Conservation (phyloP, 2,888 invertebrate species). For the Drosophila austrosaltans region DNA sequence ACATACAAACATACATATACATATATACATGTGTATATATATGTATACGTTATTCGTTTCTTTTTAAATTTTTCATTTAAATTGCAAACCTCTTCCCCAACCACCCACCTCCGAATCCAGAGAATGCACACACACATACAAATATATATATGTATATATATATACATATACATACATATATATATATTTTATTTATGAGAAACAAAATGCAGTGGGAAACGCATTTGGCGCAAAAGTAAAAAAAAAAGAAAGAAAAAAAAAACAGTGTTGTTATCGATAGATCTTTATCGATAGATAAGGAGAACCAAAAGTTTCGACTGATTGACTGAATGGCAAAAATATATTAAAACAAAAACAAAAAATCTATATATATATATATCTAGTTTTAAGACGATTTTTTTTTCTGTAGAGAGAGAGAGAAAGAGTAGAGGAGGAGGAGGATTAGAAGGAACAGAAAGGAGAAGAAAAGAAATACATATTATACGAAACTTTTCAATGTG, state of each 20-base stretch:
- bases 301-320: constrained; percentile 82
- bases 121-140: constrained; percentile 18
- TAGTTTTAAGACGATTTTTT: constrained; percentile 59
- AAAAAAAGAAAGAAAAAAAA: background rate
- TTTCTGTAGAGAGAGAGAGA: constrained; percentile 50
- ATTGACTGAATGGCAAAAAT: constrained; percentile 82
- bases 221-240: constrained; percentile 63
- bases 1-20: constrained; percentile 4
- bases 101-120: background rate
- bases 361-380: background rate
- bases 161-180: constrained; percentile 31
- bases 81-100: background rate
- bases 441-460: constrained; percentile 16
- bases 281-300: constrained; percentile 29
- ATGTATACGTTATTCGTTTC: constrained; percentile 14
- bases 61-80: constrained; percentile 8
- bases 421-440: background rate
- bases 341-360: constrained; percentile 33
- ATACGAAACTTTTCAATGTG: constrained; percentile 57
- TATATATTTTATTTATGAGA: constrained; percentile 65
- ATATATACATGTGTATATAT: constrained; percentile 33
- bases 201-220: constrained; percentile 73
- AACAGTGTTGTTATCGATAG: constrained; percentile 50
- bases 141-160: constrained; percentile 38
- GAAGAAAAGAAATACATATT: constrained; percentile 40